Evolutionary conservation across 2,797 vertebrate genomes (phyloP).

Genomic region (Ptychadena robeensis): DNA sequence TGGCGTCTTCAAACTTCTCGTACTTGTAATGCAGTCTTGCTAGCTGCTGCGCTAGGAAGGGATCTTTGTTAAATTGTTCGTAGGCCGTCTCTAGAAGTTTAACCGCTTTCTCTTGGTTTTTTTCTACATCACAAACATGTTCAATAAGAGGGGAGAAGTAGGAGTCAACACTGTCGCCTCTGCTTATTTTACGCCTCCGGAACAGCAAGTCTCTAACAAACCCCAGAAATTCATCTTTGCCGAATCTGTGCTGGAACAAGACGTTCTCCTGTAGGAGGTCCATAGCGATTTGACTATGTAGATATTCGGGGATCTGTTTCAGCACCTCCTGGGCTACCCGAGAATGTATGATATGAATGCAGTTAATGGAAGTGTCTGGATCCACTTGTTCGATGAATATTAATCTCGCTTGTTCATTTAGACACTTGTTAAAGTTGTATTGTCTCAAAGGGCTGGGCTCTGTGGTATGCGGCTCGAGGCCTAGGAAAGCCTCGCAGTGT

Average conservation of each 20-base stretch:
- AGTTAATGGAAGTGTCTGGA: conserved; percentile 76
- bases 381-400: conserved; percentile 83
- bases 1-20: conserved; percentile 78
- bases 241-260: conserved; percentile 83
- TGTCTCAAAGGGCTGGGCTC: conserved; percentile 61
- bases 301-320: conserved; percentile 78
- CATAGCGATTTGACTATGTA: conserved; percentile 78
- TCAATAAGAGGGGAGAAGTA: conserved; percentile 84
- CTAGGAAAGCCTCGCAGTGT: conserved; percentile 82
- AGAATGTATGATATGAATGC: conserved; percentile 82
- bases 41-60: conserved; percentile 84
- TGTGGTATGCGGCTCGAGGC: conserved; percentile 64
- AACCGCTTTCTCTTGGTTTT: conserved; percentile 75
- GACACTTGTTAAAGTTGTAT: conserved; percentile 72
- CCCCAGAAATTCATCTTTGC: conserved; percentile 72
- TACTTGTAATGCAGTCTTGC: conserved; percentile 78
- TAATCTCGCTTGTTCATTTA: conserved; percentile 78
- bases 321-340: conserved; percentile 84
- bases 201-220: conserved; percentile 81
- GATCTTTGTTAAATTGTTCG: conserved; percentile 73
- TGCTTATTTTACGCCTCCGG: conserved; percentile 76
- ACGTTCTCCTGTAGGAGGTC: conserved; percentile 72
- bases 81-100: conserved; percentile 76
- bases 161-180: conserved; percentile 78
- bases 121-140: conserved; percentile 70